Base-by-base conservation (phyloP, 23 tunicate genomes). In the Styela plicata region DNA sequence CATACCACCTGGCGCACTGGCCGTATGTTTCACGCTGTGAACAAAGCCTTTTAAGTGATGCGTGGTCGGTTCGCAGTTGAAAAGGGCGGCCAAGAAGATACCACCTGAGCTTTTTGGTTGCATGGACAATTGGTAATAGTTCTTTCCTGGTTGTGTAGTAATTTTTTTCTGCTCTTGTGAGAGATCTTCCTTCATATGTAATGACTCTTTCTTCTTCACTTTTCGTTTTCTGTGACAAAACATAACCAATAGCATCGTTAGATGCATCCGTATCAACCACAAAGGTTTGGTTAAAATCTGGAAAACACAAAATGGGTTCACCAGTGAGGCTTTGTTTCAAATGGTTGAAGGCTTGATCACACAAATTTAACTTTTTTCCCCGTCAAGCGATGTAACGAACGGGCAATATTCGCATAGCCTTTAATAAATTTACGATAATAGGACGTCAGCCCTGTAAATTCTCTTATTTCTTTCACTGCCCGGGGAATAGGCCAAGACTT, bases 241-340 rank as follows among this genome's bases (percentile, higher is more conserved):
- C 85, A 35, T 16, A 81, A 35, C 85, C 82, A 20, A 71, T 10
- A 21, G 82, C 83, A 3, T 30, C 20, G 18, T 31, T 26, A 73
- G 82, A 70, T 7, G 82, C 82, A 35, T 82, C 85, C 2, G 85
- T 73, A 53, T 82, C 85, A 10, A 82, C 13, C 5, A 80, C 53
- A 57, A 77, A 77, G 13, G 30, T 24, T 7, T 29, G 5, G 30
- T 36, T n/a, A 21, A 32, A 24, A 21, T n/a, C 53, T 23, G 82
- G 82, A 57, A 36, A 77, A 26, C 69, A 5, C 52, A 77, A 34
- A 17, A 77, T 62, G 3, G 82, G 82, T 34, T 84, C 16, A 10
- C 31, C 16, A 10, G 17, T 17, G 7, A 66, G 31, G 31, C 30
- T 5, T 17, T 66, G 10, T 28, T 66, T 66, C 31, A 66, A 17